Conservation (phyloP, 2,113 vertebrate species). For the Burhinus oedicnemus region DNA sequence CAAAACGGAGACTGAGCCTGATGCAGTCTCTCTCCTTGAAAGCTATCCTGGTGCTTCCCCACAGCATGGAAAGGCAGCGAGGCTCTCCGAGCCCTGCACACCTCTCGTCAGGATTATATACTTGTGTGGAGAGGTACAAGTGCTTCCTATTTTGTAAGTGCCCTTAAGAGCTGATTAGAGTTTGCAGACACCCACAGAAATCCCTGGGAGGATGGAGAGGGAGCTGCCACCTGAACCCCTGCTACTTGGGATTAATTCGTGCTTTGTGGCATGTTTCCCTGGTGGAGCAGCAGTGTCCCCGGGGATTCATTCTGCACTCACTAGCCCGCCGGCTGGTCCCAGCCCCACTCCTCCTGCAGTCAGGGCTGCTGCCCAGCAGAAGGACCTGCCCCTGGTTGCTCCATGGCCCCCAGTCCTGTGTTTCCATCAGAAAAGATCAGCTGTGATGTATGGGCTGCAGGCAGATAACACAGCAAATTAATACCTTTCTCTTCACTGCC, state of each 20-base stretch:
- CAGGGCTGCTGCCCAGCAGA: not conserved
- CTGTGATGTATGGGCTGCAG: not conserved
- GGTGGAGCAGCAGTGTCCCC: not conserved
- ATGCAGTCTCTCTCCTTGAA: not conserved
- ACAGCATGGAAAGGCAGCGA: not conserved
- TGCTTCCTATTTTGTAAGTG: constrained; percentile 1
- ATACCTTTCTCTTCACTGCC: constrained; percentile 8
- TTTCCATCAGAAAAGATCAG: constrained; percentile 58
- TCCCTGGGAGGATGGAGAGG: not conserved
- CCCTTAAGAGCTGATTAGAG: not conserved
- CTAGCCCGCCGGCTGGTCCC: not conserved
- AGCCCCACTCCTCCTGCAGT: not conserved
- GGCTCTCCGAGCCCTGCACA: not conserved
- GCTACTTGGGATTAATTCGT: not conserved
- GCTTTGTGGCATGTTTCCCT: not conserved
- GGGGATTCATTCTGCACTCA: not conserved
- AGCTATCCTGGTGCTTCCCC: not conserved
- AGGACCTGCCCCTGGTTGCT: not conserved
- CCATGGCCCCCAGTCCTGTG: not conserved
- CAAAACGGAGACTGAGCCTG: not conserved
- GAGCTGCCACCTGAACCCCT: not conserved
- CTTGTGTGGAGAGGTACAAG: constrained; percentile 21
- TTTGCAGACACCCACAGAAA: not conserved
- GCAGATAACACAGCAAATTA: constrained; percentile 1
- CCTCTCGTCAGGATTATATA: not conserved